Percentiles rank a stretch among this genome's conserved stretches.
phyloP scores from a whole-genome alignment of 1,140 invertebrate genomes.

The Diachasma alloeum region DNA sequence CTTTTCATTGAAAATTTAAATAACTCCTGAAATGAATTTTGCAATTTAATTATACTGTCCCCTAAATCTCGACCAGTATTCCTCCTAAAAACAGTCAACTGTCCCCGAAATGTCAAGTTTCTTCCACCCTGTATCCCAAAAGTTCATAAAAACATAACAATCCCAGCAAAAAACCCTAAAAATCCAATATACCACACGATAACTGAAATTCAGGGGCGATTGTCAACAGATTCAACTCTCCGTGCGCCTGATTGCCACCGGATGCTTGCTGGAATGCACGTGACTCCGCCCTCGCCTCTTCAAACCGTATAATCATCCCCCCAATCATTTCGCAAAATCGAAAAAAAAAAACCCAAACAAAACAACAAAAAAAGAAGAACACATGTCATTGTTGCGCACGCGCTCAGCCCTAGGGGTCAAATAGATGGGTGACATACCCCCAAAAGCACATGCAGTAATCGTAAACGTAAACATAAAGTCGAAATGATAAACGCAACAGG shows the following conservation, averaged over 20 bases:
- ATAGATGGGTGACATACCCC: background rate
- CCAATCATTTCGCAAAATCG: background rate
- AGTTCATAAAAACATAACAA: too few relatives aligned
- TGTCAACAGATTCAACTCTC: too few relatives aligned
- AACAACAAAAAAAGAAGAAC: background rate
- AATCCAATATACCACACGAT: too few relatives aligned
- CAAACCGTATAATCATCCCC: background rate
- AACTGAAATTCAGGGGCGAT: too few relatives aligned
- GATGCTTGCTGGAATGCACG: background rate
- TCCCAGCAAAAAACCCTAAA: too few relatives aligned
- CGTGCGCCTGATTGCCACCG: background rate
- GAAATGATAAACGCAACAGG: slow-evolving; percentile 44
- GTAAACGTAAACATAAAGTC: slow-evolving; percentile 47
- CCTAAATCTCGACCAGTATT: too few relatives aligned
- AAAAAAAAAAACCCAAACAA: background rate
- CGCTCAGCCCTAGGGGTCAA: background rate
- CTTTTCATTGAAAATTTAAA: too few relatives aligned
- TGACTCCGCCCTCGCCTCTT: background rate
- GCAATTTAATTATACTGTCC: too few relatives aligned
- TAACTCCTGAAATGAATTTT: too few relatives aligned
- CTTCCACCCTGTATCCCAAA: too few relatives aligned
- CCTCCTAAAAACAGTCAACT: too few relatives aligned
- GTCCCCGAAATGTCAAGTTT: too few relatives aligned
- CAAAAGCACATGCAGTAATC: slow-evolving; percentile 33
- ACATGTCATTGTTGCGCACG: background rate